Evolutionary conservation across 2,113 vertebrate species (phyloP).

Genomic region (Manacus vitellinus): DNA sequence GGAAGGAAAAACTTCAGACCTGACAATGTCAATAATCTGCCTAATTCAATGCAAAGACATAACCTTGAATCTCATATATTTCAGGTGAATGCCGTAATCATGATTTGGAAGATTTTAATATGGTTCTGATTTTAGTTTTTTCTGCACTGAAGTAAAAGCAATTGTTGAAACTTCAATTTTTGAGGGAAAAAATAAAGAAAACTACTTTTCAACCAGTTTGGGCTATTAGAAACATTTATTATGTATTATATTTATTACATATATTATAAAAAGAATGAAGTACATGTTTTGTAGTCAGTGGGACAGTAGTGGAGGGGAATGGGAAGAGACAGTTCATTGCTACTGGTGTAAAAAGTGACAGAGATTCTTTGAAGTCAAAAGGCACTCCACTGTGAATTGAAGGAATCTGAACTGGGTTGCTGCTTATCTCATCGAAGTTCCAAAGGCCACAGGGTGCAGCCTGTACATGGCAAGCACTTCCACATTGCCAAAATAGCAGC

Average conservation of each 20-base stretch:
- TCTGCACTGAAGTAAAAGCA: background rate
- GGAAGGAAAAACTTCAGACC: background rate
- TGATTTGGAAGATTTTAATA: background rate
- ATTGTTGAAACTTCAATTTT: background rate
- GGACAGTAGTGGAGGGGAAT: background rate
- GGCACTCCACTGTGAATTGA: background rate
- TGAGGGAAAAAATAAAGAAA: background rate
- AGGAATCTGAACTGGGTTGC: background rate
- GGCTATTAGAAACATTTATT: background rate
- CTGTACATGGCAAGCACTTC: background rate
- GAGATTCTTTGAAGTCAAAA: background rate
- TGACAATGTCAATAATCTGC: background rate
- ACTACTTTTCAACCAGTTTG: background rate
- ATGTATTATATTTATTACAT: too few species aligned
- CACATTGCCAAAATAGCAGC: background rate
- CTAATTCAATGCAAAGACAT: background rate
- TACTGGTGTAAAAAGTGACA: background rate
- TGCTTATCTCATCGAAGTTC: slow-evolving; percentile 3
- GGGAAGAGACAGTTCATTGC: background rate
- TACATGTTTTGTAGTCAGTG: background rate
- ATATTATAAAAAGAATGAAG: background rate
- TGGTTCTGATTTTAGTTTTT: background rate
- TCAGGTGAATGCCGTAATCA: background rate
- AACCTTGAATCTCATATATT: background rate
- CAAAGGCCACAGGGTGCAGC: slow-evolving; percentile 20